phyloP scores from a whole-genome alignment of 2,113 vertebrate genomes.

The Lophius piscatorius region DNA sequence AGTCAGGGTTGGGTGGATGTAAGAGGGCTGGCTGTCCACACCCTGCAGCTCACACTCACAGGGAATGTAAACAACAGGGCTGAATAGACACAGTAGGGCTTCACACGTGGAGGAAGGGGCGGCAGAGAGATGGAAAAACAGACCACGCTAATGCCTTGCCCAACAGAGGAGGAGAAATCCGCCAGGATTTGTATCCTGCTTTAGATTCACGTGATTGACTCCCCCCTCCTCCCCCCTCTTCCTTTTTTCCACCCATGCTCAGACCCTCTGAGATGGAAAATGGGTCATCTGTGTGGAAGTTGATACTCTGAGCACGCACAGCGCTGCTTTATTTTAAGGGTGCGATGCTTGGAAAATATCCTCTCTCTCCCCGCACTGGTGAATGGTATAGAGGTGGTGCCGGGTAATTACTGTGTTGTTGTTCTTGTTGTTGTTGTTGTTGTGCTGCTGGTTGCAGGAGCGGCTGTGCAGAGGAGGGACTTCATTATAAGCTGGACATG shows the following conservation, averaged over 20 bases:
- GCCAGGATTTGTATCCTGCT: slow-evolving; percentile 74
- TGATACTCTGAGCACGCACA: slow-evolving; percentile 76
- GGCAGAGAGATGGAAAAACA: slow-evolving; percentile 62
- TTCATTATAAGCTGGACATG: slow-evolving; percentile 55
- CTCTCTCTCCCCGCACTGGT: slow-evolving; percentile 33
- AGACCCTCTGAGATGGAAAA: slow-evolving; percentile 77
- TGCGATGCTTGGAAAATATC: slow-evolving; percentile 66
- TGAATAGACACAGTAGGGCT: slow-evolving; percentile 42
- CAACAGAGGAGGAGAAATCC: slow-evolving; percentile 65
- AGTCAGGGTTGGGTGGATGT: slow-evolving; percentile 6
- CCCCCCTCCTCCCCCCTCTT: slow-evolving; percentile 6
- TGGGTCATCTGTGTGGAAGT: slow-evolving; percentile 80
- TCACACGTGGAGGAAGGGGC: slow-evolving; percentile 29
- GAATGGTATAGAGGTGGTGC: slow-evolving; percentile 62
- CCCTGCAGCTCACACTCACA: slow-evolving; percentile 48
- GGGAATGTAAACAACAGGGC: slow-evolving; percentile 73
- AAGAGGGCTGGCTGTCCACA: slow-evolving; percentile 29
- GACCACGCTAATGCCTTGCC: slow-evolving; percentile 61
- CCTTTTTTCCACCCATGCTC: slow-evolving; percentile 63
- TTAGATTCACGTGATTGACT: slow-evolving; percentile 71
- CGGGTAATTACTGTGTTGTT: slow-evolving; percentile 70
- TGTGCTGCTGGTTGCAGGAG: slow-evolving; percentile 53
- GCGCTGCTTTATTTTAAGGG: slow-evolving; percentile 80
- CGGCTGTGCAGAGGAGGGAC: slow-evolving; percentile 42
- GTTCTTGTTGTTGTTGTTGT: slow-evolving; percentile 47